Percentiles rank a stretch among this genome's conserved stretches.
These are phyloP conservation scores for Xerus rutilus DNA, from an alignment of 2,797 vertebrate genomes.

Conservation along the genomic window DNA sequence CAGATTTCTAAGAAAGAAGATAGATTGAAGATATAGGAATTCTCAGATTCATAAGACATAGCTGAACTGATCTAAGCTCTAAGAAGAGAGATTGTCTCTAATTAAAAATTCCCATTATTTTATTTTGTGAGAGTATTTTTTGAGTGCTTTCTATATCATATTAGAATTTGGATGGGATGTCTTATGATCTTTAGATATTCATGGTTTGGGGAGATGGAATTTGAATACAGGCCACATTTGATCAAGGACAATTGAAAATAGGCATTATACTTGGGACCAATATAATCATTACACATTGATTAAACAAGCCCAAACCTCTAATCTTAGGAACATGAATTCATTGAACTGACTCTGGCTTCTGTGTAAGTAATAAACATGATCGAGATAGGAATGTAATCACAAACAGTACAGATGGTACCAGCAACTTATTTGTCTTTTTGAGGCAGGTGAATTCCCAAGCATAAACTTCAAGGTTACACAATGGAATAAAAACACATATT, in stretches of 20 bases:
- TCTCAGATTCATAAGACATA: not conserved
- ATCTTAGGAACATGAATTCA: not conserved
- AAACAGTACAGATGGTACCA: not conserved
- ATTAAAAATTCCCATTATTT: not conserved
- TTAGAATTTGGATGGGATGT: not conserved
- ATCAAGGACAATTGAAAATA: not conserved
- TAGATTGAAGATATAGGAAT: not conserved
- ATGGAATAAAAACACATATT: not conserved
- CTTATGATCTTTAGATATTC: not conserved
- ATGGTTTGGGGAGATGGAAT: not conserved
- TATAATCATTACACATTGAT: not conserved
- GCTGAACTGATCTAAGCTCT: not conserved
- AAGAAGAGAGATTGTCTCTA: not conserved
- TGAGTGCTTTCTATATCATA: not conserved
- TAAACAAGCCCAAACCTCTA: not conserved
- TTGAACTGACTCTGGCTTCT: not conserved
- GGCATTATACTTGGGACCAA: rapidly evolving
- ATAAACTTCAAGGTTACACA: not conserved
- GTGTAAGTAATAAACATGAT: not conserved
- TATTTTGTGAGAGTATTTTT: not conserved
- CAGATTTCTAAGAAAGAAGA: not conserved
- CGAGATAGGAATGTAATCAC: not conserved
- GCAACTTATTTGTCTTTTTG: not conserved
- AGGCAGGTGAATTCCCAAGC: not conserved
- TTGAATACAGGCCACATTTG: not conserved